phyloP scores from a whole-genome alignment of 2,888 invertebrate species.

The Spisula solida region DNA sequence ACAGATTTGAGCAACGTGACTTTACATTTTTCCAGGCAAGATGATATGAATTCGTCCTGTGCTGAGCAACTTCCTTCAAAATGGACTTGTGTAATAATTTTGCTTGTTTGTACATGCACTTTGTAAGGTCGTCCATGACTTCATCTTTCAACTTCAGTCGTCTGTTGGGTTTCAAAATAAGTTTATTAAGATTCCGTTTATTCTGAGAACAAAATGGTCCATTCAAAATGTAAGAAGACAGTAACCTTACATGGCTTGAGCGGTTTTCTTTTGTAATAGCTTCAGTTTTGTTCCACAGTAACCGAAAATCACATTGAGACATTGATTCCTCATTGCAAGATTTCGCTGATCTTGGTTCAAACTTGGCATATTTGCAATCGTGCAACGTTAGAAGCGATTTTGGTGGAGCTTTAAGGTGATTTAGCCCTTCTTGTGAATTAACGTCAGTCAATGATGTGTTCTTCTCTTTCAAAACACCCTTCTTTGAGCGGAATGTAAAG shows the following conservation, averaged over 20 bases:
- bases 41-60: neutral
- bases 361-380: slow-evolving; percentile 16
- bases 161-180: neutral
- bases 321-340: neutral
- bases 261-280: neutral
- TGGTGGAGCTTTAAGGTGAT: neutral
- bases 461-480: neutral
- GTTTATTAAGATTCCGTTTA: neutral
- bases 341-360: neutral
- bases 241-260: neutral
- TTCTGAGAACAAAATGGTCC: neutral
- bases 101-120: neutral
- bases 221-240: neutral
- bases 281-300: neutral
- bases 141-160: neutral
- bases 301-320: neutral
- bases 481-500: neutral
- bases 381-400: neutral
- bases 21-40: neutral
- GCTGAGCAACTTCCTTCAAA: neutral
- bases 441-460: neutral
- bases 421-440: neutral
- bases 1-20: neutral
- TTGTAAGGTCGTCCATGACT: neutral
- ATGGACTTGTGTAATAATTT: neutral